Base-by-base conservation (phyloP, 2,888 invertebrate species). In the Chrysolina haemoptera region DNA sequence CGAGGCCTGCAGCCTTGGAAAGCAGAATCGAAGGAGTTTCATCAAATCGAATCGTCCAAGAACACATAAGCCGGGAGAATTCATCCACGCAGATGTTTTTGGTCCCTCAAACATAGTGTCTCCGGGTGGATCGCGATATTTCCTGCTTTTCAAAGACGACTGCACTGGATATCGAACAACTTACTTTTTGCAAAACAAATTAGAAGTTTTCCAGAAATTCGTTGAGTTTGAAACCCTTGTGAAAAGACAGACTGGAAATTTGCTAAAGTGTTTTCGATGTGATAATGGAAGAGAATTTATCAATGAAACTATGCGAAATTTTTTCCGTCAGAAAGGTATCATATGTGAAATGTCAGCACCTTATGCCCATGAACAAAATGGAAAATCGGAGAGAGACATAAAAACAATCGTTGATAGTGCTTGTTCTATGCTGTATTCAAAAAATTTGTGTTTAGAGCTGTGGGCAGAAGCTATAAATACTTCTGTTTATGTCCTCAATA, bases 21-120 rank as follows among this genome's bases (percentile, higher is more conserved):
- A 46, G 46, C 46, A 46, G 46, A 46, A 55, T 18, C n/a, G n/a
- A n/a, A 55, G 22, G 22, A 55, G 20, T 20, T 55, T 20, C 9
- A 55, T 22, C 8, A 6, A 20, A 18, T 55, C n/a, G 16, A 55
- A 55, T 55, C 55, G 20, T 12, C 55, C 20, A 16, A 55, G 20
- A 20, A 12, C 22, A 55, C 11, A 55, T 11, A 55, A 55, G 9
- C 55, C 55, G 1, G 55, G 20, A 55, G 55, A 18, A 55, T 18
- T 55, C 12, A 55, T 55, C 3, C 55, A 55, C 22, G 18, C 55
- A 20, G 55, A 55, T 55, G 55, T 55, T 18, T 55, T 20, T 16
- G 22, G 22, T 18, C 55, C 22, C 55, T 46, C 46, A 12, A 46
- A 46, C 6, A 46, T 46, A 46, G 46, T 46, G 2, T 46, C 46